phyloP scores from a whole-genome alignment of 2,797 vertebrate species.

The Ispidina picta region DNA sequence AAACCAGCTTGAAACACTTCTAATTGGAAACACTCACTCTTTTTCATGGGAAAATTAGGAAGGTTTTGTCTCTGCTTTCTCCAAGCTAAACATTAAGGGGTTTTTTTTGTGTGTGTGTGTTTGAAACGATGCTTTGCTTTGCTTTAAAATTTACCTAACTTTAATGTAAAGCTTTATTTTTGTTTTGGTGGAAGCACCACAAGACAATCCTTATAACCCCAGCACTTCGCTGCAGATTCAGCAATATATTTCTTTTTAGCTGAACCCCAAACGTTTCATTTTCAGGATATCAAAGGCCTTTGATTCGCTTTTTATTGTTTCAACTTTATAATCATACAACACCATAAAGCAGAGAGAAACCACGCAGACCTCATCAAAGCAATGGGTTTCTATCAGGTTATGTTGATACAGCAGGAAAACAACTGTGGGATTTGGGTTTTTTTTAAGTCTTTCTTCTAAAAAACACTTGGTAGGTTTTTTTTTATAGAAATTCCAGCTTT shows the following conservation, averaged over 20 bases:
- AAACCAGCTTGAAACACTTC: constrained; percentile 23
- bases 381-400: neutral
- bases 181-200: neutral
- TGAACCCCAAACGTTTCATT: constrained; percentile 9
- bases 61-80: constrained; percentile 4
- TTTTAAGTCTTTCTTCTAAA: neutral
- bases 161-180: neutral
- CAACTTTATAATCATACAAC: neutral
- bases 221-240: neutral
- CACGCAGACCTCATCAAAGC: constrained; percentile 6
- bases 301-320: constrained; percentile 53
- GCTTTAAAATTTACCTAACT: constrained; percentile 24
- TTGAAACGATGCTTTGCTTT: neutral
- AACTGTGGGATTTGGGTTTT: accelerated
- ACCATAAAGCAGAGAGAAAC: constrained; percentile 8
- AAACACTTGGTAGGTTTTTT: neutral
- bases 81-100: neutral
- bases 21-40: neutral
- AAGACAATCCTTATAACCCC: neutral
- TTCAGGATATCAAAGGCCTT: constrained; percentile 36
- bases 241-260: neutral
- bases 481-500: neutral
- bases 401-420: constrained; percentile 10
- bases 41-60: neutral
- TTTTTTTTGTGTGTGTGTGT: too few species aligned